Percentiles rank a stretch among this genome's conserved stretches.
Evolutionary conservation across 2,797 vertebrate genomes (phyloP).

Genomic region (Poecilia wingei): DNA sequence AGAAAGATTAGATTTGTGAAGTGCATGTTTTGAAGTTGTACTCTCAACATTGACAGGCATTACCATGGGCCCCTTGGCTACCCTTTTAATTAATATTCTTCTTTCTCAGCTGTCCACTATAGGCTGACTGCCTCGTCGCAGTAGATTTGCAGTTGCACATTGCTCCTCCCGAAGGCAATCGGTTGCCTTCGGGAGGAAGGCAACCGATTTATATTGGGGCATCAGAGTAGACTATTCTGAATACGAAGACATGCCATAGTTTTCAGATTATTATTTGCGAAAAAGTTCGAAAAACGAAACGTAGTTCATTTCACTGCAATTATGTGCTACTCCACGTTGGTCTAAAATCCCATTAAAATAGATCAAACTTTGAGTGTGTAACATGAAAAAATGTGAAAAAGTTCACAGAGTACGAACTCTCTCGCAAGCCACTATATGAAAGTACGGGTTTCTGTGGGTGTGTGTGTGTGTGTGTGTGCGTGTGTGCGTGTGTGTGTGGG

Average conservation of each 20-base stretch:
- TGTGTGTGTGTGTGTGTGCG: constrained; percentile 11
- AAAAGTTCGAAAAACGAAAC: not conserved
- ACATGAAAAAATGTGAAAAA: not conserved
- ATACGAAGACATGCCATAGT: not conserved
- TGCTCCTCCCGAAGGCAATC: not conserved
- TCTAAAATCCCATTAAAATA: not conserved
- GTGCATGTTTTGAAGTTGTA: not conserved
- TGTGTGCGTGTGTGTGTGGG: not conserved
- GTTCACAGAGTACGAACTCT: not conserved
- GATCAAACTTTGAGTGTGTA: not conserved
- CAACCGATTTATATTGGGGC: not conserved
- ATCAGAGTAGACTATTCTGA: not conserved
- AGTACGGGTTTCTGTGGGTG: constrained; percentile 28
- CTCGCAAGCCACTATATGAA: not conserved
- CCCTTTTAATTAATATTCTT: not conserved
- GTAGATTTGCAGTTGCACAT: not conserved
- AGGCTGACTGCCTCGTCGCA: not conserved
- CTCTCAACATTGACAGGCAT: not conserved
- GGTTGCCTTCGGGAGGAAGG: too few species aligned
- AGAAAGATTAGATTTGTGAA: not conserved
- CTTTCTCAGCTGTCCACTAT: not conserved
- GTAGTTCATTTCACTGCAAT: not conserved
- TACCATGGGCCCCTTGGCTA: not conserved
- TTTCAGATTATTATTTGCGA: not conserved
- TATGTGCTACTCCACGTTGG: not conserved